phyloP scores from a whole-genome alignment of 2,797 vertebrate genomes.

The Tinamus major region DNA sequence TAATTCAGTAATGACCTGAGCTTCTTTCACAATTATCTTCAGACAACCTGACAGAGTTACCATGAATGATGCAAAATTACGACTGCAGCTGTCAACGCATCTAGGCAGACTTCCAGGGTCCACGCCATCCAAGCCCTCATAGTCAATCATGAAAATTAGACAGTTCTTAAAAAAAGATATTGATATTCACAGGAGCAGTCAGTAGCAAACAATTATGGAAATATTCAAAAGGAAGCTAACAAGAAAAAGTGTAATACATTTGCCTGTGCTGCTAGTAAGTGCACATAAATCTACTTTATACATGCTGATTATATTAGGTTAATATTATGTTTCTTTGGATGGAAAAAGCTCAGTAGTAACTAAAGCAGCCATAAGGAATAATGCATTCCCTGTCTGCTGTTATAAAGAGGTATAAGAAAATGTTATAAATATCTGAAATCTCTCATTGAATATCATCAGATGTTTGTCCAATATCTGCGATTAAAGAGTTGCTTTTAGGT shows the following conservation, averaged over 20 bases:
- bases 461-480: background rate
- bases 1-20: background rate
- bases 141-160: slow-evolving; percentile 27
- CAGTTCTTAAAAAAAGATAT: background rate
- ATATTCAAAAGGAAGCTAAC: background rate
- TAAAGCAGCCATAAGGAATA: background rate
- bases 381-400: background rate
- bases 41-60: slow-evolving; percentile 19
- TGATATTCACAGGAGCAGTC: slow-evolving; percentile 15
- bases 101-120: background rate
- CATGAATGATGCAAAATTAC: background rate
- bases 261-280: background rate
- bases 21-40: slow-evolving; percentile 22
- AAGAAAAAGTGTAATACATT: background rate
- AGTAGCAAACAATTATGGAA: slow-evolving; percentile 8
- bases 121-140: background rate
- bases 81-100: background rate
- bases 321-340: background rate
- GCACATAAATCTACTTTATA: background rate
- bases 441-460: background rate
- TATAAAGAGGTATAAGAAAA: background rate
- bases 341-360: background rate
- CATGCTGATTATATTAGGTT: background rate
- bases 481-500: background rate
- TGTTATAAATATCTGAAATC: background rate